Evolutionary conservation across 1,140 invertebrate genomes (phyloP).

Genomic region (Nixonia krombeini): DNA sequence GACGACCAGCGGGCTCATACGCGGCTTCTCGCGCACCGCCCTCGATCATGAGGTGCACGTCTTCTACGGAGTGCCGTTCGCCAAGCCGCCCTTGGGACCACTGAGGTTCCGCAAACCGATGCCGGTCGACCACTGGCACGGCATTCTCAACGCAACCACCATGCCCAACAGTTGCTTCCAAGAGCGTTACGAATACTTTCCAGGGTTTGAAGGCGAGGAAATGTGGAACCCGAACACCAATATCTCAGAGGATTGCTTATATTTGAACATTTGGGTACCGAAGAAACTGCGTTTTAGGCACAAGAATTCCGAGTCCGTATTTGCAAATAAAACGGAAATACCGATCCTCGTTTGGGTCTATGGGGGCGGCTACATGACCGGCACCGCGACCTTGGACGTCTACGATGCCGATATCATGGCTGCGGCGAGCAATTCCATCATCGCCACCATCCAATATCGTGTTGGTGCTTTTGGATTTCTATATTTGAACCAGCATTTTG

Average conservation of each 20-base stretch:
- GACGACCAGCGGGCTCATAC: constrained; percentile 83
- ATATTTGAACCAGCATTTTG: constrained; percentile 82
- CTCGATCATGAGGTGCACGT: constrained; percentile 88
- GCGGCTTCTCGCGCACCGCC: constrained; percentile 82
- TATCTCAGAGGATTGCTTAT: constrained; percentile 93
- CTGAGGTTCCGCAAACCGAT: constrained; percentile 90
- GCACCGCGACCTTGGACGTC: constrained; percentile 89
- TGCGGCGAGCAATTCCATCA: constrained; percentile 85
- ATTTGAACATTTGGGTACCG: constrained; percentile 93
- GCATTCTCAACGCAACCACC: constrained; percentile 82
- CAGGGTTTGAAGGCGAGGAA: constrained; percentile 90
- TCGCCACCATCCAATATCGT: constrained; percentile 90
- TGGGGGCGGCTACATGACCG: constrained; percentile 92
- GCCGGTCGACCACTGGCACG: constrained; percentile 88
- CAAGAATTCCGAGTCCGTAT: constrained; percentile 70
- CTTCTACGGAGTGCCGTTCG: constrained; percentile 95
- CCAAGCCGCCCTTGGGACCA: constrained; percentile 90
- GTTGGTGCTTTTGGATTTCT: constrained; percentile 93
- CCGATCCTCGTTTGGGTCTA: constrained; percentile 94
- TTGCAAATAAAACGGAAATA: constrained; percentile 68
- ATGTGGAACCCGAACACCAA: constrained; percentile 97
- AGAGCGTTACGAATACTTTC: constrained; percentile 89
- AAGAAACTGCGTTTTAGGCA: constrained; percentile 81
- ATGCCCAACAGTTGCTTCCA: constrained; percentile 89
- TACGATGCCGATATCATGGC: constrained; percentile 91